Percentiles rank a stretch among this genome's conserved stretches.
Evolutionary conservation across 2,797 vertebrate genomes (phyloP).

Genomic region (Gallinago stenura): DNA sequence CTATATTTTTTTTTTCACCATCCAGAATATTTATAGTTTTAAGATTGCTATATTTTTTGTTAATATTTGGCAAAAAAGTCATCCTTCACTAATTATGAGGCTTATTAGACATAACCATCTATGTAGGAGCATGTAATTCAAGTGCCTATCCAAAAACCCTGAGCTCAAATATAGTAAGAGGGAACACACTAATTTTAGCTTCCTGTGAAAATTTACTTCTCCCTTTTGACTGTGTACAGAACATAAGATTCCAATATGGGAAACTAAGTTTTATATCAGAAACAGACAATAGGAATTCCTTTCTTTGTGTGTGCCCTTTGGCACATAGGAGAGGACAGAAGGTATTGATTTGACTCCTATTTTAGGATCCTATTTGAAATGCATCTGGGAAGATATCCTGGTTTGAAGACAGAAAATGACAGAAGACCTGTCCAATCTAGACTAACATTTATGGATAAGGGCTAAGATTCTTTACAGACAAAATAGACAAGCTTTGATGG

Average conservation of each 20-base stretch:
- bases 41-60: neutral
- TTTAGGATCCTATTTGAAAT: neutral
- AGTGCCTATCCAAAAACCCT: neutral
- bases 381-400: neutral
- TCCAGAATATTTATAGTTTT: neutral
- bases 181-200: neutral
- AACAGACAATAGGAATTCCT: neutral
- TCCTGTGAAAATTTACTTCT: neutral
- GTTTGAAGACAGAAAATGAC: too few relatives aligned
- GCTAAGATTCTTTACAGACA: neutral
- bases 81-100: neutral
- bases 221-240: neutral
- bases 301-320: neutral
- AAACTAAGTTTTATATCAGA: neutral
- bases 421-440: neutral
- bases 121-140: neutral
- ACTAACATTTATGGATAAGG: neutral
- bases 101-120: neutral
- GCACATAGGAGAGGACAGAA: neutral
- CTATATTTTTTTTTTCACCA: neutral
- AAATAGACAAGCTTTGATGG: neutral
- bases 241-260: neutral
- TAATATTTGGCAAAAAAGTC: neutral
- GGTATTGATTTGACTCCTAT: neutral
- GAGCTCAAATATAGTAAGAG: neutral